Evolutionary conservation across 2,797 vertebrate species (phyloP).

Genomic region (Euthynnus affinis): DNA sequence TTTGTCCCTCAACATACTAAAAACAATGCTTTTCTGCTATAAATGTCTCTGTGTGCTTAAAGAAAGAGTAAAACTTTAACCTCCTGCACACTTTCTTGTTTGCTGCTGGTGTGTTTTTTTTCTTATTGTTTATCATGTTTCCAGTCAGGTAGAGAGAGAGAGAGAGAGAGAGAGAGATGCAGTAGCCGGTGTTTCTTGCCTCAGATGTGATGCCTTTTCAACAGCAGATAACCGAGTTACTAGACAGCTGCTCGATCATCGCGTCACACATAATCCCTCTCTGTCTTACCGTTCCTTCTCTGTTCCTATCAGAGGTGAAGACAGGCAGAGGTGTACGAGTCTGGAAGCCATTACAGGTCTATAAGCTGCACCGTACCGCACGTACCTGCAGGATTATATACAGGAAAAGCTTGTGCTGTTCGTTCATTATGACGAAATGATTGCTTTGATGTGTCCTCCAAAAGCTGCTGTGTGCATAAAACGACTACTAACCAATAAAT

Average conservation of each 20-base stretch:
- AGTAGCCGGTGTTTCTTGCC: not conserved
- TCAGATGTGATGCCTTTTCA: constrained; percentile 7
- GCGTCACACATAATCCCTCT: constrained; percentile 1
- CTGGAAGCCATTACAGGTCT: constrained; percentile 20
- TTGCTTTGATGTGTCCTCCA: not conserved
- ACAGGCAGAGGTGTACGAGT: constrained; percentile 14
- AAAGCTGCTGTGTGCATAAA: not conserved
- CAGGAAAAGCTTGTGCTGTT: not conserved
- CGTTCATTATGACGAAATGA: constrained; percentile 1
- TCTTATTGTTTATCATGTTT: too few species aligned
- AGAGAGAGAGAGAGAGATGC: too few species aligned
- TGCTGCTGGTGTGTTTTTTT: too few species aligned
- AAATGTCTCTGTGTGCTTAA: not conserved
- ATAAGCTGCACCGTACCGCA: not conserved
- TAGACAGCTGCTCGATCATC: constrained; percentile 12
- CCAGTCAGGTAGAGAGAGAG: too few species aligned
- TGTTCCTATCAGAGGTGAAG: constrained; percentile 16
- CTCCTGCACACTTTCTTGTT: too few species aligned
- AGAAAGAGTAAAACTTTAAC: not conserved
- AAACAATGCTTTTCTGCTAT: not conserved
- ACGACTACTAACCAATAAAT: not conserved
- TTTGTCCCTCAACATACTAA: not conserved
- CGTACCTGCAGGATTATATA: not conserved
- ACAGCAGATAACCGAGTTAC: not conserved
- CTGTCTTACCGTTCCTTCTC: not conserved